phyloP scores from a whole-genome alignment of 2,888 invertebrate species.

The Venusia cambrica region DNA sequence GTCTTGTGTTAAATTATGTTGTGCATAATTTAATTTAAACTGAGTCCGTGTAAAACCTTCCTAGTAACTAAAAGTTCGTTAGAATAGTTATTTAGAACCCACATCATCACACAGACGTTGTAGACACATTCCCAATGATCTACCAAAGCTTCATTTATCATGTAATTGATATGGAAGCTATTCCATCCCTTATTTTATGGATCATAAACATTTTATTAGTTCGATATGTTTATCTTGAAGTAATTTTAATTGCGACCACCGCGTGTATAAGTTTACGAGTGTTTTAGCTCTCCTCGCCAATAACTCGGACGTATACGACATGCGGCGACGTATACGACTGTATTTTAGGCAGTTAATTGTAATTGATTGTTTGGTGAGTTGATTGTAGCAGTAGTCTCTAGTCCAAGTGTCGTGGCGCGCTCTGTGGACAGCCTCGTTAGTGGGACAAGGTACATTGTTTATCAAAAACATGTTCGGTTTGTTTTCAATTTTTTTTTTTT shows the following conservation, averaged over 20 bases:
- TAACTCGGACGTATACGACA: conserved; percentile 28
- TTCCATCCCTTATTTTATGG: conserved; percentile 31
- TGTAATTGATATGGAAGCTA: conserved; percentile 34
- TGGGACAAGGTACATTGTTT: too few relatives aligned
- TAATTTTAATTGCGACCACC: conserved; percentile 71
- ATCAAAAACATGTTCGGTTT: too few relatives aligned
- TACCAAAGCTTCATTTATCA: conserved; percentile 16
- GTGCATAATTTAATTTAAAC: too few relatives aligned
- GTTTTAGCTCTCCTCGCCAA: conserved; percentile 44
- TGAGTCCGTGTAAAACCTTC: too few relatives aligned
- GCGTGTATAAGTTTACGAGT: conserved; percentile 56
- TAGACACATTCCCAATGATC: conserved; percentile 11
- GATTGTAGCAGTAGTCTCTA: conserved; percentile 21
- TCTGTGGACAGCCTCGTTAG: too few relatives aligned
- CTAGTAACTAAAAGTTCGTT: too few relatives aligned
- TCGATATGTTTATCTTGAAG: conserved; percentile 55
- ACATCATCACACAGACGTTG: too few relatives aligned
- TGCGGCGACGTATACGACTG: conserved; percentile 18
- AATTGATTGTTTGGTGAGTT: conserved; percentile 25
- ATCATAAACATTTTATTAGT: conserved; percentile 31
- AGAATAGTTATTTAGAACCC: too few relatives aligned
- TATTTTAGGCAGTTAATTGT: conserved; percentile 17
- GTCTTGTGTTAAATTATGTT: too few relatives aligned
- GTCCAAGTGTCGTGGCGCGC: too few relatives aligned
- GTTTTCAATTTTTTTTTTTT: too few relatives aligned